Base-by-base conservation (phyloP, 2,797 vertebrate species). In the Martes flavigula region DNA sequence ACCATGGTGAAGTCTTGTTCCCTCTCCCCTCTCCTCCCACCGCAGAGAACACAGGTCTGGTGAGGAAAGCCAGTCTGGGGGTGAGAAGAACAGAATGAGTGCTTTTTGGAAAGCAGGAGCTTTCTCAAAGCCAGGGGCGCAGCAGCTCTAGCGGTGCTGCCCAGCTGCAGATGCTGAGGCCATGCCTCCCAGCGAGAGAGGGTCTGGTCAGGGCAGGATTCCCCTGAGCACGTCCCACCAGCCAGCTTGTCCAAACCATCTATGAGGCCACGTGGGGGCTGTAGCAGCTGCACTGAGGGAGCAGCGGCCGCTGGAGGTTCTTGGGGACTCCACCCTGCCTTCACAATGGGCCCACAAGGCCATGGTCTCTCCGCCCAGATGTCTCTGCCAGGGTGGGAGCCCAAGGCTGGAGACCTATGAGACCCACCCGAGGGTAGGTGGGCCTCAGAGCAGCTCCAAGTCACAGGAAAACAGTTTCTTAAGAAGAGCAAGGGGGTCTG, bases 401-500 rank as follows among this genome's bases (percentile, higher is more conserved):
- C 11, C 18, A 3, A 13, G 78, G 27, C 46, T 66, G 6, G 88
- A 51, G 60, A 40, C 14, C 60, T 62, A 17, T 17, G 25, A 21
- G 64, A 56, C 14, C 17, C 77, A 85, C 27, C 88, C 1, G 43
- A 72, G 56, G 87, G 60, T 2, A 79, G 30, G 62, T 1, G 40
- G 79, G 62, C 38, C 70, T 35, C 1, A 0, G 68, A 13, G 85
- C 40, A 68, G 46, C 48, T 81, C 40, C 51, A 32, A 17, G 75
- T 38, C 17, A 30, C 11, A 48, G 85, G 68, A 90, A 60, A 30
- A 17, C 54, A 18, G 35, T 82, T 91, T 97, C 62, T 95, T 40
- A 43, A 40, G 62, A 92, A 95, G 51, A 88, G 30, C 12, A 8
- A 89, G 20, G 27, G 85, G n/a, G 32, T 78, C 54, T 73, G 54